Evolutionary conservation across 2,113 vertebrate species (phyloP).

Genomic region (Istiophorus platypterus): DNA sequence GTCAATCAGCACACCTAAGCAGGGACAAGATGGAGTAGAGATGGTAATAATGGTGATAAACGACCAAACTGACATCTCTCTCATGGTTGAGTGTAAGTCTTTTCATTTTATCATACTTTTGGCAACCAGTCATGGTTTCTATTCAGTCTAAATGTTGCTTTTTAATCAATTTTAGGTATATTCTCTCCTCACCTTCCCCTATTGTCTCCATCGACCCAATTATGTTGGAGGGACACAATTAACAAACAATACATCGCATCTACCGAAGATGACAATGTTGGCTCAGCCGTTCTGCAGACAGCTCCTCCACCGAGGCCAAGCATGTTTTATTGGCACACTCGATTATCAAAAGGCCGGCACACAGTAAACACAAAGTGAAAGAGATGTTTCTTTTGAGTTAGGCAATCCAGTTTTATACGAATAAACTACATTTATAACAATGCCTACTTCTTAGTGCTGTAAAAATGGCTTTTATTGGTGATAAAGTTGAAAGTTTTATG

Average conservation of each 20-base stretch:
- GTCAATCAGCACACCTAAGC: constrained; percentile 8
- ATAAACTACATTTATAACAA: background rate
- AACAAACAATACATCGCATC: background rate
- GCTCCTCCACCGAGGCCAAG: constrained; percentile 1
- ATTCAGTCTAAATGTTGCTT: too few species aligned
- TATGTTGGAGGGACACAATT: background rate
- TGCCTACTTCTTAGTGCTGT: too few species aligned
- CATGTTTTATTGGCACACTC: constrained; percentile 7
- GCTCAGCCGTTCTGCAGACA: background rate
- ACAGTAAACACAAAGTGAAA: background rate
- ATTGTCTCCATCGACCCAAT: background rate
- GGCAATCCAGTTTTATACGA: background rate
- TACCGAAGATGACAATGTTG: background rate
- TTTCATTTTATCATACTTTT: too few species aligned
- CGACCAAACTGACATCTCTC: background rate
- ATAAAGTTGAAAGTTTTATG: background rate
- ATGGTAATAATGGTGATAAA: background rate
- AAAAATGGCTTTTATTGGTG: background rate
- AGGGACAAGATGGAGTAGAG: background rate
- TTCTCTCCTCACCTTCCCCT: background rate
- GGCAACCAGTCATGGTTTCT: too few species aligned
- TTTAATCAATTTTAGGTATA: background rate
- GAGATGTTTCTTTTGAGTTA: background rate
- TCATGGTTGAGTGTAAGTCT: background rate
- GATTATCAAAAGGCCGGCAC: constrained; percentile 4